Evolutionary conservation across 1,140 invertebrate species (phyloP), one percentile per base, ranked within the genome.

Genomic region (Centruroides sculpturatus): DNA sequence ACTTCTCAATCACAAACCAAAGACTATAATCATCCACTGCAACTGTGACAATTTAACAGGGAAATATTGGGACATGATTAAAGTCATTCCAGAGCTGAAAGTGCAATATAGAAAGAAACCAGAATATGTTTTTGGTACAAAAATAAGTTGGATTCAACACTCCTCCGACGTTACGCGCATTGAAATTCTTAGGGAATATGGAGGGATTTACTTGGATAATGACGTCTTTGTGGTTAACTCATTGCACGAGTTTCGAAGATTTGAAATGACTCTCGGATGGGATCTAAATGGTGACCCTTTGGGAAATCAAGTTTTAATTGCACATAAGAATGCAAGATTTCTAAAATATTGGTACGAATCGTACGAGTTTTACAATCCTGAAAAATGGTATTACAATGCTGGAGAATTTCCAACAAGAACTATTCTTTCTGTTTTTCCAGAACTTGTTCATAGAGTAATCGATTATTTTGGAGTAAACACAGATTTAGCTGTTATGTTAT

Each of bases 161-260:
- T 65, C 69, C 23, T 67, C 72, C 13, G 75, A 76, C 64, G 66
- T 76, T 13, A 67, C 69, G 13, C 63, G 75, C 36, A 62, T 76
- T 9, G 56, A 67, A 50, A 63, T 75, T 7, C 59, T 76, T 9
- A 69, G 67, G 65, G 52, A 67, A 59, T 69, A 67, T 57, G 75
- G 75, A 23, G 75, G 75, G 9, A 75, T 76, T 47, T 76, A 70
- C 61, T 61, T 76, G 4, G 75, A 76, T 62, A 71, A 69, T 49
- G 75, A 76, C 67, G 66, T 69, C 12, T 66, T 73, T 49, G 63
- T 76, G 35, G 64, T 76, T 6, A 69, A 73, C 55, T 65, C 68
- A 3, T 67, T 77, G 46, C 64, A 76, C 61, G 51, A 67, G 47
- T 76, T 72, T 59, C 63, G 71, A 35, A 65, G 65, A 54, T 75